These are phyloP conservation scores for Manduca sexta DNA, from an alignment of 1,140 invertebrate genomes.

Conservation along the genomic window DNA sequence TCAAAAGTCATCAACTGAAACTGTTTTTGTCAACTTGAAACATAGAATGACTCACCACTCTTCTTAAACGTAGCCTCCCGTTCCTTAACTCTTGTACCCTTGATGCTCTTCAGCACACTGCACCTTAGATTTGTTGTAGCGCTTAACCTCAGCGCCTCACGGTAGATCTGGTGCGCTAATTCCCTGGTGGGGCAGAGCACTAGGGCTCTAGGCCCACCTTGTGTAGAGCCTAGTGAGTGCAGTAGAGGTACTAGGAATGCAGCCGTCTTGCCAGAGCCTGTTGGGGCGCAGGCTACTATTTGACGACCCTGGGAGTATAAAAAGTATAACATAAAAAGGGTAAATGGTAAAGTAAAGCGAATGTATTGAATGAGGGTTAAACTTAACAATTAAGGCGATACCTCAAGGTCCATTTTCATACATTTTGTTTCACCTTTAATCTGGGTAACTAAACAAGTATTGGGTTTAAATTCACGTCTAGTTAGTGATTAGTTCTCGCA, in stretches of 20 bases:
- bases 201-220: slow-evolving; percentile 86
- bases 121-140: slow-evolving; percentile 80
- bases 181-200: slow-evolving; percentile 95
- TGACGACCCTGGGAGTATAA: slow-evolving; percentile 80
- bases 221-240: slow-evolving; percentile 76
- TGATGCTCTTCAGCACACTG: slow-evolving; percentile 60
- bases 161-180: slow-evolving; percentile 91
- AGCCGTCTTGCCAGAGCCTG: slow-evolving; percentile 90
- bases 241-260: slow-evolving; percentile 90
- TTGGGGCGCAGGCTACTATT: slow-evolving; percentile 94
- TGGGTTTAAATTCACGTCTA: too few species aligned
- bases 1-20: too few species aligned
- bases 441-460: too few species aligned
- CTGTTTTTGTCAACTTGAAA: too few species aligned
- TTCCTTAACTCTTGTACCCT: slow-evolving; percentile 69
- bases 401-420: too few species aligned
- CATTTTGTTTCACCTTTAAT: too few species aligned
- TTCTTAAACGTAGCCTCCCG: slow-evolving; percentile 54
- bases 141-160: slow-evolving; percentile 85
- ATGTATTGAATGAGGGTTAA: too few species aligned
- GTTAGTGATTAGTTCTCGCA: too few species aligned
- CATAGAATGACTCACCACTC: slow-evolving; percentile 41
- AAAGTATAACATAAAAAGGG: too few species aligned
- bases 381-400: too few species aligned
- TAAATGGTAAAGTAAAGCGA: too few species aligned